Conservation (phyloP, 2,113 vertebrate genomes). For the Stictonetta naevosa region DNA sequence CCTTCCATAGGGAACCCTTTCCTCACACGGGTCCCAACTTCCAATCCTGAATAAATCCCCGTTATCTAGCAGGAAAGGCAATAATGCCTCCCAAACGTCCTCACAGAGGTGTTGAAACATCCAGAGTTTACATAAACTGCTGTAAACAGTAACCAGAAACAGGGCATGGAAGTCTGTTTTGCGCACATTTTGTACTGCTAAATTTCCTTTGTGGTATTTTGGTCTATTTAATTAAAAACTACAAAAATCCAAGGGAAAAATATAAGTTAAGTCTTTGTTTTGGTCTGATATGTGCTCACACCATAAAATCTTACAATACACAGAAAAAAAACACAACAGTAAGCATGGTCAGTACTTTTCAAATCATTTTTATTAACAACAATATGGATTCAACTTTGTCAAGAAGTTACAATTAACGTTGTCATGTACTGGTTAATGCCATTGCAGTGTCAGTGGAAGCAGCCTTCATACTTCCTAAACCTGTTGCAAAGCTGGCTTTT, state of each 20-base stretch:
- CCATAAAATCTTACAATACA: background rate
- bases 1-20: background rate
- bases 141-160: background rate
- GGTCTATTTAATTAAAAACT: background rate
- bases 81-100: background rate
- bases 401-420: constrained; percentile 73
- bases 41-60: background rate
- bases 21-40: rapidly evolving
- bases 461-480: constrained; percentile 1
- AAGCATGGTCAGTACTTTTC: constrained; percentile 1
- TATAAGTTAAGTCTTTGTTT: background rate
- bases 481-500: background rate
- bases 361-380: constrained; percentile 76
- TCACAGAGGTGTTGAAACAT: background rate
- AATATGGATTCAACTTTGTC: constrained; percentile 72
- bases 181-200: background rate
- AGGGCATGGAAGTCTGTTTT: background rate
- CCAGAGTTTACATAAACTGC: background rate
- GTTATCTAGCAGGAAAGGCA: background rate
- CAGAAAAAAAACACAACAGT: background rate
- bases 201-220: background rate
- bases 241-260: background rate
- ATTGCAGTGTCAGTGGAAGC: constrained; percentile 65
- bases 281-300: background rate
- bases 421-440: constrained; percentile 65